These are phyloP conservation scores for Tylochromis polylepis DNA, from an alignment of 2,113 vertebrate genomes.

Conservation along the genomic window DNA sequence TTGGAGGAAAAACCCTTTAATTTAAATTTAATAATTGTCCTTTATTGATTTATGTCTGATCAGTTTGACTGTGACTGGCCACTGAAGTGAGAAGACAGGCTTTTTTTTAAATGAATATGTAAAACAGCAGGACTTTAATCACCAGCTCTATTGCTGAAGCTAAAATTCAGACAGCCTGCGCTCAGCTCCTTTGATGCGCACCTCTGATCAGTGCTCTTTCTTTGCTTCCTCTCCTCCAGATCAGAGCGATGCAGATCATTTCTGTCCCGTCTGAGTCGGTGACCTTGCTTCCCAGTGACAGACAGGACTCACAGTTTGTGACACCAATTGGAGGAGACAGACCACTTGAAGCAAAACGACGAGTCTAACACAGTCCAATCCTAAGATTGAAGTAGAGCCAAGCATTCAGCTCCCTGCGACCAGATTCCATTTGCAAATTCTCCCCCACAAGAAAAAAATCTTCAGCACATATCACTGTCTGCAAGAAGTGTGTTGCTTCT, in stretches of 20 bases:
- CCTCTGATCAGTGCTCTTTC: not conserved
- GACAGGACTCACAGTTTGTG: slow-evolving; percentile 84
- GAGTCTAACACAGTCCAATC: slow-evolving; percentile 80
- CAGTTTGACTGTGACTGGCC: not conserved
- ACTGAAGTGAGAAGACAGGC: not conserved
- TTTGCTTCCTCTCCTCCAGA: slow-evolving; percentile 36
- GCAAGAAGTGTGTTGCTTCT: slow-evolving; percentile 87
- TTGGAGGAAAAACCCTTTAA: not conserved
- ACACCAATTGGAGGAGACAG: slow-evolving; percentile 84
- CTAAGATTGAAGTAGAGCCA: slow-evolving; percentile 78
- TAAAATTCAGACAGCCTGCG: not conserved
- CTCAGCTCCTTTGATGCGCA: not conserved
- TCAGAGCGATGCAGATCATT: slow-evolving; percentile 77
- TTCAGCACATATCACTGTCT: slow-evolving; percentile 83
- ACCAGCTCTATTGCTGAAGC: not conserved
- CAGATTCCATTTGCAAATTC: slow-evolving; percentile 80
- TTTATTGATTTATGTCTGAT: not conserved
- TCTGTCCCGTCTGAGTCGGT: slow-evolving; percentile 82
- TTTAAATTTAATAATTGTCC: not conserved
- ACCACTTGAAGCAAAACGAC: slow-evolving; percentile 88
- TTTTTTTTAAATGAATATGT: not conserved
- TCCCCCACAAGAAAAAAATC: slow-evolving; percentile 66
- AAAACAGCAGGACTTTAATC: not conserved
- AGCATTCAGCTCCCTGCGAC: slow-evolving; percentile 67
- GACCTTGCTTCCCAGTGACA: slow-evolving; percentile 90